phyloP scores from a whole-genome alignment of 1,140 invertebrate species.

The Neotoxoptera formosana region DNA sequence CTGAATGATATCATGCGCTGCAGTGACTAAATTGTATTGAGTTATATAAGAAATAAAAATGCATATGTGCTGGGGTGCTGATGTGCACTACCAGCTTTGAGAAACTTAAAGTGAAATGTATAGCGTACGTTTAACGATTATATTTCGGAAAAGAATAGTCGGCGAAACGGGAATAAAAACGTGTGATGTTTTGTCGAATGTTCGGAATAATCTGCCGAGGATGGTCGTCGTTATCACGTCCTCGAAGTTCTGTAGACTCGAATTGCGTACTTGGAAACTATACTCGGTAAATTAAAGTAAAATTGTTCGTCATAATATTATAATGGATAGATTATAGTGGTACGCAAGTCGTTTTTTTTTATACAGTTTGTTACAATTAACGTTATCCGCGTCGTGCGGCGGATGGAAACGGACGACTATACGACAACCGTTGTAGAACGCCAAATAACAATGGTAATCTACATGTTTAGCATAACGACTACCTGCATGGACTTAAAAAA shows the following conservation, averaged over 20 bases:
- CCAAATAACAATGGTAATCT: constrained; percentile 53
- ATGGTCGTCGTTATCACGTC: background rate
- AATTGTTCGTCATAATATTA: background rate
- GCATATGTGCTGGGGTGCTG: background rate
- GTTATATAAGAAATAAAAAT: background rate
- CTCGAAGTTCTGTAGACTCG: background rate
- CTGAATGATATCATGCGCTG: background rate
- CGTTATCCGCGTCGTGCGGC: background rate
- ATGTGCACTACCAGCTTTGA: background rate
- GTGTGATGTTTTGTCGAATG: background rate
- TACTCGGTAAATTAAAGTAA: background rate
- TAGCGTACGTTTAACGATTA: background rate
- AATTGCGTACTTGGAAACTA: background rate
- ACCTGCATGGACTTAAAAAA: constrained; percentile 50
- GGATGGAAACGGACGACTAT: background rate
- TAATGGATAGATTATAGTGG: background rate
- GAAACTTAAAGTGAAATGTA: background rate
- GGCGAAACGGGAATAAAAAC: background rate
- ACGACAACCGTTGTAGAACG: constrained; percentile 8
- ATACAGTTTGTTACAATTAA: constrained; percentile 22
- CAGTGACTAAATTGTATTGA: background rate
- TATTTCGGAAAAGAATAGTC: no score
- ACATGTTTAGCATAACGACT: constrained; percentile 57
- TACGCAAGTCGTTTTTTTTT: background rate
- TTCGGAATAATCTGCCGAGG: background rate